phyloP scores from a whole-genome alignment of 2,797 vertebrate species.

The Varecia variegata region DNA sequence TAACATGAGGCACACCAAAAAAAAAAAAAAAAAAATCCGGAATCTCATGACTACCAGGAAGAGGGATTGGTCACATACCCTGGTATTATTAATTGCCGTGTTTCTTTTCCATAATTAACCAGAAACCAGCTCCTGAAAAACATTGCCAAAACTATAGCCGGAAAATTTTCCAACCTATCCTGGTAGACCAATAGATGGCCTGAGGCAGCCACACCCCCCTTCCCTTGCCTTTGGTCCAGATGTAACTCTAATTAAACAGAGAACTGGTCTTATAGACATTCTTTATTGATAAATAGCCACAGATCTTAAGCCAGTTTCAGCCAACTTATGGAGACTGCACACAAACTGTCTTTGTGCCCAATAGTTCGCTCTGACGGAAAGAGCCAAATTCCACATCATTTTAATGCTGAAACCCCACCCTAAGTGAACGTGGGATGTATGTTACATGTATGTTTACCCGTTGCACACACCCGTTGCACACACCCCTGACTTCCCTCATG shows the following conservation, averaged over 20 bases:
- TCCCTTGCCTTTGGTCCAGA: not conserved
- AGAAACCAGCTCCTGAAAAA: not conserved
- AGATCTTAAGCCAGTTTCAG: not conserved
- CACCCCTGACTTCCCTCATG: not conserved
- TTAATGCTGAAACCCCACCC: not conserved
- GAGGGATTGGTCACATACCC: not conserved
- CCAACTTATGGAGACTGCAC: not conserved
- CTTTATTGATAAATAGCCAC: not conserved
- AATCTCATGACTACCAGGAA: not conserved
- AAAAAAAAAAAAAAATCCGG: not conserved
- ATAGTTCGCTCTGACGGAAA: not conserved
- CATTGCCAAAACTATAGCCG: not conserved
- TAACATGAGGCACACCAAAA: not conserved
- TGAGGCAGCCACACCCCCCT: not conserved
- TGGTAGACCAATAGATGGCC: not conserved
- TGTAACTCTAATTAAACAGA: not conserved
- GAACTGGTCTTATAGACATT: not conserved
- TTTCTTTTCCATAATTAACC: not conserved
- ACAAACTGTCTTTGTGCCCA: not conserved
- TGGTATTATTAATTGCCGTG: not conserved
- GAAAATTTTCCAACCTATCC: not conserved
- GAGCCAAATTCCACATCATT: not conserved
- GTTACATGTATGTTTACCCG: not conserved
- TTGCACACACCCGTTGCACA: not conserved
- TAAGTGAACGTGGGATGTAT: not conserved